These are phyloP conservation scores for Stigmatopora argus DNA, from an alignment of 2,113 vertebrate genomes.

Conservation along the genomic window DNA sequence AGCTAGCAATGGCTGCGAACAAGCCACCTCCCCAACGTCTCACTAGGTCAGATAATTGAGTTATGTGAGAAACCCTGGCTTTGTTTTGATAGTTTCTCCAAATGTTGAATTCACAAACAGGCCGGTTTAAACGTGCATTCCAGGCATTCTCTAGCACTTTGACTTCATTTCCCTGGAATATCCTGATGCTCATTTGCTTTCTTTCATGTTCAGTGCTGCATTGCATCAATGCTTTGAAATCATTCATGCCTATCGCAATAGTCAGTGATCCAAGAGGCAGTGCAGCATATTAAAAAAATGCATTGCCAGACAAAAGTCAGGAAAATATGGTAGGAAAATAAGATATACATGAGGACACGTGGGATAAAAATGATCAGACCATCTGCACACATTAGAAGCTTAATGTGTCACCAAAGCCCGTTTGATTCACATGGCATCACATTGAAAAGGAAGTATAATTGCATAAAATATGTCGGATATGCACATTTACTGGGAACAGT, in stretches of 20 bases:
- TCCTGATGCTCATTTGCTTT: conserved; percentile 6
- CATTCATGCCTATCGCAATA: neutral
- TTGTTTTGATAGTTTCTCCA: neutral
- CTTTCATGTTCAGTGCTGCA: neutral
- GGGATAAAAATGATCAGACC: too few relatives aligned
- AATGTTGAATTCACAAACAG: neutral
- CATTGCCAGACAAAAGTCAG: too few relatives aligned
- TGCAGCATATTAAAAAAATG: too few relatives aligned
- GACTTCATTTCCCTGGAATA: neutral
- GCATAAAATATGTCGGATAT: neutral
- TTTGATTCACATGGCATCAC: neutral
- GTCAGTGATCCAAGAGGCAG: conserved; percentile 29
- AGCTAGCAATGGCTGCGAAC: too few relatives aligned
- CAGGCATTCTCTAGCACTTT: neutral
- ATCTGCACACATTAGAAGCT: too few relatives aligned
- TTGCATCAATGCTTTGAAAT: neutral
- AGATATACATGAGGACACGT: too few relatives aligned
- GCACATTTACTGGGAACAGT: too few relatives aligned
- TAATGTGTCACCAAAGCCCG: too few relatives aligned
- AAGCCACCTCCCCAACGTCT: too few relatives aligned
- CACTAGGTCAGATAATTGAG: neutral
- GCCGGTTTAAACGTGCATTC: neutral
- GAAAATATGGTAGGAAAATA: too few relatives aligned
- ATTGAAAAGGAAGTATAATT: neutral
- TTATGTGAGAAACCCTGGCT: conserved; percentile 8